Conservation (phyloP, 2,888 invertebrate species). For the Cantharis rufa region DNA sequence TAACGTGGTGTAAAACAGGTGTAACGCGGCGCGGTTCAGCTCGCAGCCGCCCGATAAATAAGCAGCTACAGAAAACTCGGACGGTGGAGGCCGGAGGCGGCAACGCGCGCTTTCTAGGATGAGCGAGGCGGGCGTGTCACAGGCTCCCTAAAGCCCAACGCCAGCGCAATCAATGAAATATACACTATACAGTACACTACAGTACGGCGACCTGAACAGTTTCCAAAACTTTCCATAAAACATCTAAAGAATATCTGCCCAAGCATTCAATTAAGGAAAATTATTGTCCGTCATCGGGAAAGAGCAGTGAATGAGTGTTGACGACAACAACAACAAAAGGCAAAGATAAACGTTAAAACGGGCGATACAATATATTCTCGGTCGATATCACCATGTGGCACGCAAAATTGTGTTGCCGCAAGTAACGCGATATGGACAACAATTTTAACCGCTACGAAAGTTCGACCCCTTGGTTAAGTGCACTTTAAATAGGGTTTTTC, state of each 20-base stretch:
- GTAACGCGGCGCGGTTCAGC: slow-evolving; percentile 50
- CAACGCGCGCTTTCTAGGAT: slow-evolving; percentile 55
- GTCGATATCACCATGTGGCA: slow-evolving; percentile 20
- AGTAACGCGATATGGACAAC: slow-evolving; percentile 17
- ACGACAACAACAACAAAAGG: slow-evolving; percentile 18
- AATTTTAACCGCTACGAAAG: background rate
- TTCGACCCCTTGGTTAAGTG: background rate
- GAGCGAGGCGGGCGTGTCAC: slow-evolving; percentile 56
- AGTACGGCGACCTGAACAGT: slow-evolving; percentile 26
- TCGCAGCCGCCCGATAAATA: slow-evolving; percentile 56
- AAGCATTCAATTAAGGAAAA: slow-evolving; percentile 17
- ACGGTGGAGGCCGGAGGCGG: slow-evolving; percentile 53
- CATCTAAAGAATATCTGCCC: background rate
- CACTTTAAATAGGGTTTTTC: background rate
- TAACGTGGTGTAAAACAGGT: slow-evolving; percentile 40
- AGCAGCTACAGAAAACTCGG: slow-evolving; percentile 55
- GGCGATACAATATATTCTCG: slow-evolving; percentile 18
- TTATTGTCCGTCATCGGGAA: slow-evolving; percentile 12
- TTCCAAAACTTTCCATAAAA: slow-evolving; percentile 12
- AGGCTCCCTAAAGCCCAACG: slow-evolving; percentile 52
- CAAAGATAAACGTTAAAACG: slow-evolving; percentile 20
- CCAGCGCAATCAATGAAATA: slow-evolving; percentile 55
- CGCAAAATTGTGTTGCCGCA: slow-evolving; percentile 14
- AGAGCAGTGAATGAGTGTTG: slow-evolving; percentile 19
- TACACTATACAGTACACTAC: slow-evolving; percentile 50